These are phyloP conservation scores for Lepisosteus oculatus DNA, from an alignment of 2,113 vertebrate species.

Conservation along the genomic window DNA sequence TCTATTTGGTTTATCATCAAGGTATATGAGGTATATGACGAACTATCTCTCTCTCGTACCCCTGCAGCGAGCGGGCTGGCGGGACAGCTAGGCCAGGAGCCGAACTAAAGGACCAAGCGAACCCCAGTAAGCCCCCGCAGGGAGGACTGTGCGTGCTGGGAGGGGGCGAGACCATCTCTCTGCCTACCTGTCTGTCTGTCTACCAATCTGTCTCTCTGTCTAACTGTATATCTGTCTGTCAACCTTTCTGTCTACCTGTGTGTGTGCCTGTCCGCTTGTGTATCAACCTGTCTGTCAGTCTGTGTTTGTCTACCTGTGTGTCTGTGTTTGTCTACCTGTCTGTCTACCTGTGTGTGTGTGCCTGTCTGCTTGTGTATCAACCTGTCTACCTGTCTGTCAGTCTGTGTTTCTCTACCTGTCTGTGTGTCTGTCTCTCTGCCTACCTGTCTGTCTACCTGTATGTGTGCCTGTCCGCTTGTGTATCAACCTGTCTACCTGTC, in stretches of 20 bases:
- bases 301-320: not conserved
- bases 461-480: too few species aligned
- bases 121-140: not conserved
- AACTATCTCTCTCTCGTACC: slow-evolving; percentile 78
- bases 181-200: slow-evolving; percentile 63
- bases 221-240: slow-evolving; percentile 37
- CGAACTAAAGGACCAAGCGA: slow-evolving; percentile 31
- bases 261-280: not conserved
- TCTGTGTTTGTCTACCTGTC: not conserved
- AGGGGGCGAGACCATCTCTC: too few species aligned
- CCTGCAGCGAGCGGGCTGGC: slow-evolving; percentile 11
- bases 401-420: too few species aligned
- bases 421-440: too few species aligned
- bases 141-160: too few species aligned
- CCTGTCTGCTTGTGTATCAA: too few species aligned
- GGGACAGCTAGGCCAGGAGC: slow-evolving; percentile 27
- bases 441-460: too few species aligned
- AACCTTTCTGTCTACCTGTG: not conserved
- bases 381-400: too few species aligned
- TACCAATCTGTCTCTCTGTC: slow-evolving; percentile 64
- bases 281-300: not conserved
- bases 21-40: slow-evolving; percentile 92
- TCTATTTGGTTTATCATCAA: slow-evolving; percentile 89
- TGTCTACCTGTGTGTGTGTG: not conserved
- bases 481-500: not conserved